These are phyloP conservation scores for Nibea coibor DNA, from an alignment of 2,113 vertebrate genomes.

Conservation along the genomic window DNA sequence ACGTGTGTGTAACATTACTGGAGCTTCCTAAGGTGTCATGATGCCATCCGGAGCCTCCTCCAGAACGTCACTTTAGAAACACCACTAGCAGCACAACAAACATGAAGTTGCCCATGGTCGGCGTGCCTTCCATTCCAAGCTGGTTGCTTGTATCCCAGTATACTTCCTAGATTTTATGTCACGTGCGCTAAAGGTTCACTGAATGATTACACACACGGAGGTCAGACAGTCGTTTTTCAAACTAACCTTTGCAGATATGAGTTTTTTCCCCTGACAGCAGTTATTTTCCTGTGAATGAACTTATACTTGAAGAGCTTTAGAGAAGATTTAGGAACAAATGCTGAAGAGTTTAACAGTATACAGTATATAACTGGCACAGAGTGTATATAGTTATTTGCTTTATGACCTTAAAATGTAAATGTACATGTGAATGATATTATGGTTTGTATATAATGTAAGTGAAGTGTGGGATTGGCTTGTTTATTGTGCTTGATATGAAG, in stretches of 20 bases:
- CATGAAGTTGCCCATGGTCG: neutral
- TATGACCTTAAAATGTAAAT: conserved; percentile 64
- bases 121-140: neutral
- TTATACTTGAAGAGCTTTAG: conserved; percentile 65
- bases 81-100: neutral
- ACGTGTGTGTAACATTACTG: neutral
- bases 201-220: neutral
- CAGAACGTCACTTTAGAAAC: neutral
- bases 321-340: conserved; percentile 24
- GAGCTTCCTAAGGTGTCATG: neutral
- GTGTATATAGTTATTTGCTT: conserved; percentile 52
- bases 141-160: neutral
- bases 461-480: conserved; percentile 1
- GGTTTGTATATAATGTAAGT: conserved; percentile 47
- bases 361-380: conserved; percentile 42
- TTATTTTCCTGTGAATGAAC: conserved; percentile 51
- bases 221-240: neutral
- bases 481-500: conserved; percentile 7
- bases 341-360: conserved; percentile 28
- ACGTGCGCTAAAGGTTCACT: neutral
- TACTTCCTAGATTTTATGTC: neutral
- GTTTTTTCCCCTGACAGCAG: conserved; percentile 42
- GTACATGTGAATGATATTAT: conserved; percentile 48
- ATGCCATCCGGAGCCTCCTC: neutral
- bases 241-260: neutral